phyloP scores from a whole-genome alignment of 1,140 invertebrate genomes.

The Brachionus rotundiformis region DNA sequence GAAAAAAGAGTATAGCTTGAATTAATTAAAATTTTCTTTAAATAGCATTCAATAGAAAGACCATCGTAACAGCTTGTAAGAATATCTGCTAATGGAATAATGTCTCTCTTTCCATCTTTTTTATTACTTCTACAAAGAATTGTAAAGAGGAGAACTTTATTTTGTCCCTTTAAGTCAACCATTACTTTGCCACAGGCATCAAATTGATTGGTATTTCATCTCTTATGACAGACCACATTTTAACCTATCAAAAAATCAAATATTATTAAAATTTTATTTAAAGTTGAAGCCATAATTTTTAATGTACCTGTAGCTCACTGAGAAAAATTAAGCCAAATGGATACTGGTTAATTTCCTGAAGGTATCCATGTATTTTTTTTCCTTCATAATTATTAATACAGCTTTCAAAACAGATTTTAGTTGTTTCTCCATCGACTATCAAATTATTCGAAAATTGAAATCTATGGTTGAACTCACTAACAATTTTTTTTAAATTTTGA shows the following conservation, averaged over 20 bases:
- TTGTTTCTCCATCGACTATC: neutral
- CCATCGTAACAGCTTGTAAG: neutral
- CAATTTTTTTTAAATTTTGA: constrained; percentile 5
- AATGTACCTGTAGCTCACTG: neutral
- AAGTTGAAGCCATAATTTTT: neutral
- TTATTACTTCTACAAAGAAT: neutral
- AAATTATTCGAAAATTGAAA: neutral
- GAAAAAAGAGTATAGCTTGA: neutral
- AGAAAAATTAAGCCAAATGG: neutral
- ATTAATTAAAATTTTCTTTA: neutral
- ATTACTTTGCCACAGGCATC: neutral
- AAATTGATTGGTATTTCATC: neutral
- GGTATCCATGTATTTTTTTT: neutral
- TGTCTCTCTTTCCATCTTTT: neutral
- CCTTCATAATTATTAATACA: neutral
- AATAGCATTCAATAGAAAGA: constrained; percentile 21
- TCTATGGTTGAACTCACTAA: constrained; percentile 17
- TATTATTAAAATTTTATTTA: neutral
- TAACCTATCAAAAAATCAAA: neutral
- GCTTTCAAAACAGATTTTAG: neutral
- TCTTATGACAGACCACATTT: neutral
- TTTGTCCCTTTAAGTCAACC: neutral
- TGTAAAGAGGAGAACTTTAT: constrained; percentile 1
- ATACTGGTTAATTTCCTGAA: neutral
- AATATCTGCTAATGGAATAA: neutral